These are phyloP conservation scores for Eugnorisma glareosa DNA, from an alignment of 2,888 invertebrate species.

Conservation along the genomic window DNA sequence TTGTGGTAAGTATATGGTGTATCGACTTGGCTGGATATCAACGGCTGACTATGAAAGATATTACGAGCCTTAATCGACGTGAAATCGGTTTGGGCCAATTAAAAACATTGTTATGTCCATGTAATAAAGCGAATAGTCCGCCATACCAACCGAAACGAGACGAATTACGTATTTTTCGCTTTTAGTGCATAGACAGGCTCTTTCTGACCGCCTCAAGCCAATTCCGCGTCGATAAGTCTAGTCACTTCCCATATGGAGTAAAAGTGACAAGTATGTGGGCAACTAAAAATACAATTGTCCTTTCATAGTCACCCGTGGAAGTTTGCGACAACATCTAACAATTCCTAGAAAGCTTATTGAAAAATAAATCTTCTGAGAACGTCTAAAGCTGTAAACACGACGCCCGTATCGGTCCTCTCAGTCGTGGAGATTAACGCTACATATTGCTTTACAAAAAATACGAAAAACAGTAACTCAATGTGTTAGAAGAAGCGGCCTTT, in stretches of 20 bases:
- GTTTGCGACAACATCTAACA: conserved; percentile 16
- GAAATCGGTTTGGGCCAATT: background rate
- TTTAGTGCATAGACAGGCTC: background rate
- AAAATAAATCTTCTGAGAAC: conserved; percentile 25
- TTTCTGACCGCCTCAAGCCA: background rate
- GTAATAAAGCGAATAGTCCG: background rate
- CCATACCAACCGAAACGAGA: background rate
- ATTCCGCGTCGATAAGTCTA: background rate
- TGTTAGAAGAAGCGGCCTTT: conserved; percentile 52
- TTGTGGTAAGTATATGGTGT: background rate
- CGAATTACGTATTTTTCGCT: background rate
- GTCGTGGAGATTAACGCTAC: conserved; percentile 41
- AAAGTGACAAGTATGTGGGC: background rate
- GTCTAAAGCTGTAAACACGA: conserved; percentile 45
- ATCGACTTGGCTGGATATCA: background rate
- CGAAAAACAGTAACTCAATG: conserved; percentile 42
- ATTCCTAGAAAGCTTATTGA: conserved; percentile 31
- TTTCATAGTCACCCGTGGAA: conserved; percentile 13
- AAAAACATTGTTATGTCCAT: background rate
- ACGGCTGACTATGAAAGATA: conserved; percentile 10
- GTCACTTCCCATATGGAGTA: background rate
- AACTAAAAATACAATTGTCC: background rate
- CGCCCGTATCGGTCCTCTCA: conserved; percentile 17
- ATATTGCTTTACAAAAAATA: conserved; percentile 31
- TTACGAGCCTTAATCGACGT: background rate